Percentiles rank a stretch among this genome's conserved stretches.
Evolutionary conservation across 2,797 vertebrate species (phyloP).

Genomic region (Lacerta viridis): DNA sequence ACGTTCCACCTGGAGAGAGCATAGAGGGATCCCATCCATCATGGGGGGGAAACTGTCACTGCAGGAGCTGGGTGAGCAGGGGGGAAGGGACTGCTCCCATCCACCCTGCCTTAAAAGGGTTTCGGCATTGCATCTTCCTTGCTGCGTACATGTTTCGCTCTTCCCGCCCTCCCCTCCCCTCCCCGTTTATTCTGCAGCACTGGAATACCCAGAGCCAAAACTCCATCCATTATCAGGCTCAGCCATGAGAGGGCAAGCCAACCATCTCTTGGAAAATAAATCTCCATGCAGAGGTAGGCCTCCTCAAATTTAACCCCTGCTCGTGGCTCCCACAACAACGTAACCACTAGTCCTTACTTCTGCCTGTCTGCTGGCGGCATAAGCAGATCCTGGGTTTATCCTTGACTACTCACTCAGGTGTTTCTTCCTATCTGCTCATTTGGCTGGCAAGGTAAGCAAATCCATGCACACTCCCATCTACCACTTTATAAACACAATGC

Average conservation of each 20-base stretch:
- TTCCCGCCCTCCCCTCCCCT: neutral
- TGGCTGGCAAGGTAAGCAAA: neutral
- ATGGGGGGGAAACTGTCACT: conserved; percentile 12
- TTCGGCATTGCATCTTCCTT: neutral
- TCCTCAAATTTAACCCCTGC: neutral
- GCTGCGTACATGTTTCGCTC: no score
- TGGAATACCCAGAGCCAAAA: neutral
- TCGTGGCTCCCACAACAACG: no score
- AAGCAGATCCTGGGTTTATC: no score
- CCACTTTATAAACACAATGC: neutral
- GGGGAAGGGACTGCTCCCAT: neutral
- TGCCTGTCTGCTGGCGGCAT: neutral
- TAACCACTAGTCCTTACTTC: neutral
- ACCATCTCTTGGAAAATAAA: neutral
- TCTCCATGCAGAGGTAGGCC: neutral
- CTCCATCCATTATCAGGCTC: conserved; percentile 6
- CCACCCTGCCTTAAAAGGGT: conserved; percentile 28
- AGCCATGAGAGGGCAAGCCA: neutral
- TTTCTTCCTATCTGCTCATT: neutral
- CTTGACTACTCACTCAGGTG: neutral
- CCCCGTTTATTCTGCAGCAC: neutral
- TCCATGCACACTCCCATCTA: neutral
- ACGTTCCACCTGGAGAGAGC: conserved; percentile 41
- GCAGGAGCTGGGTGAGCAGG: neutral
- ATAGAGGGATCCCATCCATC: conserved; percentile 39